Evolutionary conservation across 1,140 invertebrate genomes (phyloP).

Genomic region (Physella acuta): DNA sequence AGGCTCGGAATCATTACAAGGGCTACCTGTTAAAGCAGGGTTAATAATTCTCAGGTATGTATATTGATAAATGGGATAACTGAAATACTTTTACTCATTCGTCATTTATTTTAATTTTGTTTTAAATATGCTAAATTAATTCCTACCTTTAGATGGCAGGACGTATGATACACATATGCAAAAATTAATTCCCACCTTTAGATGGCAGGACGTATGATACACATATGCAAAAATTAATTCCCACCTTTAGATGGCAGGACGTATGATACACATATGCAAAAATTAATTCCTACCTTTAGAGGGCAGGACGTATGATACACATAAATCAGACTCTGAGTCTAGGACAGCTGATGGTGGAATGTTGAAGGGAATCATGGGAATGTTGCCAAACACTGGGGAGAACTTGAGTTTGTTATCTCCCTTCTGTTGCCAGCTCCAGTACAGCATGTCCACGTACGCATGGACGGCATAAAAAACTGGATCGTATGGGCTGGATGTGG

Average conservation of each 20-base stretch:
- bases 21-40: conserved; percentile 17
- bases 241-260: no score
- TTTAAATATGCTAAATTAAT: no score
- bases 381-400: conserved; percentile 48
- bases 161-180: no score
- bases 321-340: conserved; percentile 47
- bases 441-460: conserved; percentile 53
- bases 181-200: background rate
- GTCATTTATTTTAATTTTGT: no score
- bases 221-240: background rate
- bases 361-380: conserved; percentile 55
- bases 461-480: conserved; percentile 53
- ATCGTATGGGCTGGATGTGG: conserved; percentile 47
- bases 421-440: conserved; percentile 53
- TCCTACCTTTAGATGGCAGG: no score
- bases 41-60: no score
- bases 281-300: conserved; percentile 39
- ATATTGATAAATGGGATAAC: no score
- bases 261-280: background rate
- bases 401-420: conserved; percentile 49
- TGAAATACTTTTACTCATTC: no score
- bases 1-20: conserved; percentile 30
- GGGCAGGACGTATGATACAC: conserved; percentile 35
- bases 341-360: conserved; percentile 46
- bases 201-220: no score